Evolutionary conservation across 2,797 vertebrate species (phyloP).

Genomic region (Danio albolineatus): DNA sequence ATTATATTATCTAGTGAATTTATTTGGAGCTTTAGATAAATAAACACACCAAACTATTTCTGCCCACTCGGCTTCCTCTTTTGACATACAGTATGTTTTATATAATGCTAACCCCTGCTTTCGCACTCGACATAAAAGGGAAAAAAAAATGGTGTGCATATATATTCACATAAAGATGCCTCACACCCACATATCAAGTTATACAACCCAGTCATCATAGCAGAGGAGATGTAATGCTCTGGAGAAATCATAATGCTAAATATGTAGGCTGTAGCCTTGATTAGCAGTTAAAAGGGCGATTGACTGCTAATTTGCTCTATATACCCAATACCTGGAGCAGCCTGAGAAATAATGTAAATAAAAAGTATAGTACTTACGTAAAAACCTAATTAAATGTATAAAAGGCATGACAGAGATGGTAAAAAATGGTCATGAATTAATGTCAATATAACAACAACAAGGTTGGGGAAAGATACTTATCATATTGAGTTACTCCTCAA

Average conservation of each 20-base stretch:
- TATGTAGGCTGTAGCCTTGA: neutral
- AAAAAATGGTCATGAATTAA: neutral
- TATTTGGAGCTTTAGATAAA: constrained; percentile 5
- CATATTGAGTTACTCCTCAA: too few species aligned
- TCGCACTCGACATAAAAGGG: neutral
- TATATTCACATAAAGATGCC: constrained; percentile 17
- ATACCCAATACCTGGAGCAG: neutral
- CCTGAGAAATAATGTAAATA: neutral
- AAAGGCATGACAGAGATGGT: neutral
- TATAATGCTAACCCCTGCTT: neutral
- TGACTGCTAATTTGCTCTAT: neutral
- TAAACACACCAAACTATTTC: neutral
- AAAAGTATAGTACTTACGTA: neutral
- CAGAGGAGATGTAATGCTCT: neutral
- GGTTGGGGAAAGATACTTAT: too few species aligned
- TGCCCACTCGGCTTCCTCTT: neutral
- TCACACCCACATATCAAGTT: constrained; percentile 21
- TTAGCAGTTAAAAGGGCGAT: neutral
- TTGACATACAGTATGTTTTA: neutral
- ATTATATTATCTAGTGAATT: neutral
- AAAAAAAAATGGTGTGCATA: neutral
- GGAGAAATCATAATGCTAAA: neutral
- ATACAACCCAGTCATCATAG: constrained; percentile 13
- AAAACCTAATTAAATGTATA: neutral
- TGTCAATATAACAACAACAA: neutral